Percentiles rank a stretch among this genome's conserved stretches.
Evolutionary conservation across 64 coral and sea anemone species (phyloP).

Genomic region (Trachythela sp.): DNA sequence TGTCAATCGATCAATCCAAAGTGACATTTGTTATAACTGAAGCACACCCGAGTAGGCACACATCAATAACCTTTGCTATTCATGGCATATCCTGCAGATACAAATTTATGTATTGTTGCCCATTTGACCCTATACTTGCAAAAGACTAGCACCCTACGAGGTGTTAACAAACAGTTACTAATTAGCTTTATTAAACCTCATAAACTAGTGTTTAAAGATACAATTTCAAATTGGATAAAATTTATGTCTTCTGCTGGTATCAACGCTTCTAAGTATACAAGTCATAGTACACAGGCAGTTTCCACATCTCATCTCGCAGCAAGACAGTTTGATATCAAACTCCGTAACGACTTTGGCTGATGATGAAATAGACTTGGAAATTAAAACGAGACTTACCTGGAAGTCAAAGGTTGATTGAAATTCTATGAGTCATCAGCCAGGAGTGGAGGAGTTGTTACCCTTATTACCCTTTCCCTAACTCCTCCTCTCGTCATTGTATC

Average conservation of each 20-base stretch:
- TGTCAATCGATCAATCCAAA: neutral
- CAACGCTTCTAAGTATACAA: neutral
- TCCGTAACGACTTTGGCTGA: neutral
- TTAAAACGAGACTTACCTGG: no score
- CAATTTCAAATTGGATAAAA: neutral
- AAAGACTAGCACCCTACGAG: neutral
- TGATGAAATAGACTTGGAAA: neutral
- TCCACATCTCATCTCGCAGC: neutral
- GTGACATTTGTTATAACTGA: neutral
- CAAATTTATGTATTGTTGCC: slow-evolving; percentile 24
- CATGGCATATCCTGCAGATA: neutral
- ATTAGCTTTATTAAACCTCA: neutral
- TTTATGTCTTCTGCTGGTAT: neutral
- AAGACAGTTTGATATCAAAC: neutral
- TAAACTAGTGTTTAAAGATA: neutral
- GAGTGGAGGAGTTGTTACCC: no score
- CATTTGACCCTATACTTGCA: neutral
- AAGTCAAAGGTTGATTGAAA: no score
- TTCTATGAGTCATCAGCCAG: no score
- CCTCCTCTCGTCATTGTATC: no score
- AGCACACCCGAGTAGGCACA: neutral
- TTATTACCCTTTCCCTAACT: no score
- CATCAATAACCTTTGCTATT: neutral
- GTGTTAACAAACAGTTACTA: neutral
- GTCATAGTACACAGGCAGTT: neutral